Percentiles rank a stretch among this genome's conserved stretches.
Evolutionary conservation across 2,797 vertebrate species (phyloP).

Genomic region (Melopsittacus undulatus): DNA sequence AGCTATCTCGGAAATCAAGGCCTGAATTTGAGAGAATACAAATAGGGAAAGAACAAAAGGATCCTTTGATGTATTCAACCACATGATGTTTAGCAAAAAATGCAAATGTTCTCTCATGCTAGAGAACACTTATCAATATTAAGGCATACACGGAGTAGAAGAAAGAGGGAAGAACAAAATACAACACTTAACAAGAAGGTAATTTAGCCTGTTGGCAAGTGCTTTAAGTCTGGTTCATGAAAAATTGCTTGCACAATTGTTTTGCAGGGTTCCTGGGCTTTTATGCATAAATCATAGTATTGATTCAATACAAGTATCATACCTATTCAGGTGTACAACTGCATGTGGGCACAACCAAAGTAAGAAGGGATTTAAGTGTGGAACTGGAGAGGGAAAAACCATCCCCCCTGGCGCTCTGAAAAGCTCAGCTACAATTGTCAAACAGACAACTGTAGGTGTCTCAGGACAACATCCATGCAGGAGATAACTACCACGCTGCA

Average conservation of each 20-base stretch:
- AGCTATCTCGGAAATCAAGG: background rate
- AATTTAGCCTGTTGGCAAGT: slow-evolving; percentile 74
- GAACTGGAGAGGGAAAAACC: background rate
- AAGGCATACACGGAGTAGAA: slow-evolving; percentile 69
- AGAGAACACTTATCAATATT: slow-evolving; percentile 75
- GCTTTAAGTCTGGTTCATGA: slow-evolving; percentile 66
- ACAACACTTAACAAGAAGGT: slow-evolving; percentile 72
- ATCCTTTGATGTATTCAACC: slow-evolving; percentile 65
- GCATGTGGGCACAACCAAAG: slow-evolving; percentile 1
- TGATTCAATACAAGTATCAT: slow-evolving; percentile 50
- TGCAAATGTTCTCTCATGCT: slow-evolving; percentile 65
- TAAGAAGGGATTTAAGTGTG: background rate
- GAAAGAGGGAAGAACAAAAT: slow-evolving; percentile 71
- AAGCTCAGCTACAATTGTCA: background rate
- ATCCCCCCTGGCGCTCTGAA: background rate
- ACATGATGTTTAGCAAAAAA: slow-evolving; percentile 54
- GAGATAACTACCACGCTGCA: background rate
- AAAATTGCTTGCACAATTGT: slow-evolving; percentile 65
- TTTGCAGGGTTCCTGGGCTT: slow-evolving; percentile 49
- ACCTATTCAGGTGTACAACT: slow-evolving; percentile 51
- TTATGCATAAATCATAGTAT: slow-evolving; percentile 66
- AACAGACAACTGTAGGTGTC: background rate
- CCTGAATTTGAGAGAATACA: background rate
- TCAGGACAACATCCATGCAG: background rate
- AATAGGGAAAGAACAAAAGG: slow-evolving; percentile 25